Conservation (phyloP, 1,140 invertebrate species). For the Zaprionus camerounensis region DNA sequence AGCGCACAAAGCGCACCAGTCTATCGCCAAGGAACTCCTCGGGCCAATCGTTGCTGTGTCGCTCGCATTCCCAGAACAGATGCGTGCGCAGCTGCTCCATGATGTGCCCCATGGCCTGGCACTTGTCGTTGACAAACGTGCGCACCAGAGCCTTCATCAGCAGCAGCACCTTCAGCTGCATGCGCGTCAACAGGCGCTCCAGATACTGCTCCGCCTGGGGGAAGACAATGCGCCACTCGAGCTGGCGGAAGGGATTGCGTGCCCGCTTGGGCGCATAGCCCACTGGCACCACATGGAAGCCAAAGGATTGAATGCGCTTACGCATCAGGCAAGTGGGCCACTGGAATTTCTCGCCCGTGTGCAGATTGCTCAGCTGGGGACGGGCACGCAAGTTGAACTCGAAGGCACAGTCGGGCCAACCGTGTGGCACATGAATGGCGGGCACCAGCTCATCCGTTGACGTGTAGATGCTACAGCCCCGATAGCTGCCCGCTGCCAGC, state of each 20-base stretch:
- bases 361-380: conserved; percentile 85
- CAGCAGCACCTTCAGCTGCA: conserved; percentile 89
- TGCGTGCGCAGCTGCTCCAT: conserved; percentile 89
- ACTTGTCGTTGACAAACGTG: conserved; percentile 86
- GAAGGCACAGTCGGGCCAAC: conserved; percentile 88
- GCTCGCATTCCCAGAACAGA: conserved; percentile 92
- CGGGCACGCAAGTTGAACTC: conserved; percentile 87
- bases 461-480: conserved; percentile 87
- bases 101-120: conserved; percentile 52
- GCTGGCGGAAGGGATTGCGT: conserved; percentile 86
- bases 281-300: conserved; percentile 89
- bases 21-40: conserved; percentile 89
- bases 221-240: conserved; percentile 91
- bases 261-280: conserved; percentile 87
- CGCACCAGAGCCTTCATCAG: conserved; percentile 88
- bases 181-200: conserved; percentile 88
- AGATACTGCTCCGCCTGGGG: conserved; percentile 90
- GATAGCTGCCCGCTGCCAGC: conserved; percentile 85
- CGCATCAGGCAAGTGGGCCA: conserved; percentile 89
- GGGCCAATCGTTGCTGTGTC: conserved; percentile 87
- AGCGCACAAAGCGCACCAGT: conserved; percentile 87
- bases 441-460: conserved; percentile 87
- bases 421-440: conserved; percentile 86
- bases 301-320: conserved; percentile 87
- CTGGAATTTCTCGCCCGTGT: conserved; percentile 86